phyloP scores from a whole-genome alignment of 1,140 invertebrate species.

The Rhopalosiphum maidis region DNA sequence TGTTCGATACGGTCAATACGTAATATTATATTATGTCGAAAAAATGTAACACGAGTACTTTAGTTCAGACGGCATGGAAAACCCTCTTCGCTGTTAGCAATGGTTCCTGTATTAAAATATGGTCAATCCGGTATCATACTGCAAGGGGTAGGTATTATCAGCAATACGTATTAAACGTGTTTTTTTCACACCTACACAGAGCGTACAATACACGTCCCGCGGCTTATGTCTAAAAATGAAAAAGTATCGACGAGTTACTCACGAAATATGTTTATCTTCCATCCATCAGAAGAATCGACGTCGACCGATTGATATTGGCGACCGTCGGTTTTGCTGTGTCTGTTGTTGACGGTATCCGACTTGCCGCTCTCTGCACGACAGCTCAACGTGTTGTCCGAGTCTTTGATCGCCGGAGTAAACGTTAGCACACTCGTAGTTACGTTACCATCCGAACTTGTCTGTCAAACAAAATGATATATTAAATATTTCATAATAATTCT shows the following conservation, averaged over 20 bases:
- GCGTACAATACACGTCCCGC: too few relatives aligned
- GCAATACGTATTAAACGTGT: background rate
- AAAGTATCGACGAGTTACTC: slow-evolving; percentile 65
- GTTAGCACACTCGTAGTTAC: slow-evolving; percentile 78
- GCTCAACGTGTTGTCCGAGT: slow-evolving; percentile 85
- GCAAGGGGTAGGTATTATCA: too few relatives aligned
- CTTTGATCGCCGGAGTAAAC: slow-evolving; percentile 80
- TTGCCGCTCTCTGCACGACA: slow-evolving; percentile 74
- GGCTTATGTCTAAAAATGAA: background rate
- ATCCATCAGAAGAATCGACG: slow-evolving; percentile 67
- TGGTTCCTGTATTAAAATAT: too few relatives aligned
- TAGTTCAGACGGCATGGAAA: too few relatives aligned
- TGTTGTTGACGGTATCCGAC: background rate
- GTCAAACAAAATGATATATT: slow-evolving; percentile 23
- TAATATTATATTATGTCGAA: too few relatives aligned
- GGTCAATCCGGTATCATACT: background rate
- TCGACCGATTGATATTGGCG: background rate
- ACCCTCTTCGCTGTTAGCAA: too few relatives aligned
- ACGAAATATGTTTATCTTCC: slow-evolving; percentile 86
- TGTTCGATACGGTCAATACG: too few relatives aligned
- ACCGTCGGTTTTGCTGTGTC: background rate
- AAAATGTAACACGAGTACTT: background rate
- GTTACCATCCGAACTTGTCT: slow-evolving; percentile 60
- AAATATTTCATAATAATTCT: background rate
- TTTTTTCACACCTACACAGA: background rate